Base-by-base conservation (phyloP, 2,113 vertebrate species). In the Crotalus viridis region DNA sequence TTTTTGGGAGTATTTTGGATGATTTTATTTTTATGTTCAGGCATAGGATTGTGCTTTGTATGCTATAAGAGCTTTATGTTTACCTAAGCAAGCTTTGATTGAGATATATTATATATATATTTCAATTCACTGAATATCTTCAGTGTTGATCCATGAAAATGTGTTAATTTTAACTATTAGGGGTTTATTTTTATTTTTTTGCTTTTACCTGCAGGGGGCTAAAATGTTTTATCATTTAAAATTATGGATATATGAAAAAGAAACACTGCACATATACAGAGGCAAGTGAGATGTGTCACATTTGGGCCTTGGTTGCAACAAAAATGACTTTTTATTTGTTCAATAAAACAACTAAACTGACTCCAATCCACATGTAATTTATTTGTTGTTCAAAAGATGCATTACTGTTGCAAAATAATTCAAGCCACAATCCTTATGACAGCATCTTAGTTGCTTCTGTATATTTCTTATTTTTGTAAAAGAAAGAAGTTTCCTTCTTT, bases 51-150 rank as follows among this genome's bases (percentile, higher is more conserved):
- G 94, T 90, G 95, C 96, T 94, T 97, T 90, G 89, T 94, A 94
- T 0, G 95, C 97, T 92, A 95, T 91, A 96, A 96, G 96, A 96
- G 94, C 96, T 95, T 89, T 91, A 19, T 61, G 94, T 96, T 97
- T 95, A 95, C 95, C 90, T 86, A 94, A 88, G 91, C 92, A 28
- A 90, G 96, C 96, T 97, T 96, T 95, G 95, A 93, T 96, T 59
- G 33, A 86, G 3, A 64, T 52, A 89, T 85, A 96, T 97, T 95
- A 96, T 95, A 89, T 94, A 94, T 95, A 94, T 59, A 85, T 91
- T 96, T 95, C 90, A 93, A 96, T 96, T 96, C 97, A 94, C 95
- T 92, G 95, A 96, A 93, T 91, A 13, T 97, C 93, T 93, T 96
- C 97, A 96, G 94, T 54, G 90, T 96, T 46, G 92, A 95, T 93